Conservation (phyloP, 2,888 invertebrate species). For the Catocala fraxini region DNA sequence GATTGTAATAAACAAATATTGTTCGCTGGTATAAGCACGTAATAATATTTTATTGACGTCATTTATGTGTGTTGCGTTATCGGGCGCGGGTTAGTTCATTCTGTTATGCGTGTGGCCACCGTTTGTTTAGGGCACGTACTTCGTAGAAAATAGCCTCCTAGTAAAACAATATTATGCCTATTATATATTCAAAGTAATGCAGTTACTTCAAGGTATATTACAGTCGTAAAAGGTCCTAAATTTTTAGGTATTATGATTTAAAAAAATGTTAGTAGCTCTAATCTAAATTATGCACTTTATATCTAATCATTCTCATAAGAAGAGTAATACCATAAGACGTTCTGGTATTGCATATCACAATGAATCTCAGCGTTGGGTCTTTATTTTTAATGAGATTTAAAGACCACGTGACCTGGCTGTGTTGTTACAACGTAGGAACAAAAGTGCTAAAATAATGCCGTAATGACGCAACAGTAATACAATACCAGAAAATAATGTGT, state of each 20-base stretch:
- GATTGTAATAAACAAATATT: slow-evolving; percentile 39
- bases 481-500: fast-evolving
- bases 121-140: slow-evolving; percentile 4
- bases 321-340: too few relatives aligned
- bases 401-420: too few relatives aligned
- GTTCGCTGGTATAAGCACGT: slow-evolving; percentile 23
- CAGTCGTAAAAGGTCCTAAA: background rate
- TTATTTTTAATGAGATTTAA: too few relatives aligned
- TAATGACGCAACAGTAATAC: too few relatives aligned
- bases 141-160: slow-evolving; percentile 1
- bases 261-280: too few relatives aligned
- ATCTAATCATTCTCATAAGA: too few relatives aligned
- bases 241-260: too few relatives aligned
- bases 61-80: slow-evolving; percentile 27
- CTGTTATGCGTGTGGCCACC: slow-evolving; percentile 8
- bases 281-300: too few relatives aligned
- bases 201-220: background rate
- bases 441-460: too few relatives aligned
- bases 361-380: too few relatives aligned
- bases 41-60: slow-evolving; percentile 38
- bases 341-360: too few relatives aligned
- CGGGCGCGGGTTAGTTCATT: slow-evolving; percentile 21
- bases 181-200: background rate
- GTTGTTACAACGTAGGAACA: too few relatives aligned
- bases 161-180: background rate